A percentile compares a stretch with the other conserved stretches of the same genome.
Evolutionary conservation across 2,113 vertebrate species (phyloP).

Genomic region (Podarcis muralis): DNA sequence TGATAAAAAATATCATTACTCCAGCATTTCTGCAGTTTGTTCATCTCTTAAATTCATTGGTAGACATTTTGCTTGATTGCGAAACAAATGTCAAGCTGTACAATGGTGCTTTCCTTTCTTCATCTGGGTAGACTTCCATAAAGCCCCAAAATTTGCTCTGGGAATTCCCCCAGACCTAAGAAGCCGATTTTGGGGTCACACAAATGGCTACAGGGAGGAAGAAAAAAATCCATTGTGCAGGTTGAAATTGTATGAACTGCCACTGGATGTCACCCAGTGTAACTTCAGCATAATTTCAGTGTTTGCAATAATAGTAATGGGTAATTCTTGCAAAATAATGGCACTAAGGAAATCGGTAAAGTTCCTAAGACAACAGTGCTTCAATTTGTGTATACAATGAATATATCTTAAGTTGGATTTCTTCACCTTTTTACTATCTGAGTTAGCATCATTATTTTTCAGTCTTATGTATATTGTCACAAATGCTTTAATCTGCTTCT

Average conservation of each 20-base stretch:
- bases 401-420: conserved; percentile 3
- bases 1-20: not conserved
- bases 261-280: no score
- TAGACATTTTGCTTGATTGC: not conserved
- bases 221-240: no score
- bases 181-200: no score
- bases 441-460: not conserved
- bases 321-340: not conserved
- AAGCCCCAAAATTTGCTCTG: no score
- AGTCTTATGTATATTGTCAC: conserved; percentile 31
- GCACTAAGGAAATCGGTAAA: conserved; percentile 7
- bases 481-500: not conserved
- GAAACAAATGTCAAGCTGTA: not conserved
- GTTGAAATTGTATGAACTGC: no score
- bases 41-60: not conserved
- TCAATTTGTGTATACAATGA: conserved; percentile 24
- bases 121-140: no score
- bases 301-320: no score
- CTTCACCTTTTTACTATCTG: not conserved
- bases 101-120: no score
- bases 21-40: not conserved
- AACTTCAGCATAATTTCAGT: no score
- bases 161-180: no score
- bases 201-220: no score
- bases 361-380: conserved; percentile 14